phyloP scores from a whole-genome alignment of 2,113 vertebrate genomes.

The Chascanopsetta lugubris region DNA sequence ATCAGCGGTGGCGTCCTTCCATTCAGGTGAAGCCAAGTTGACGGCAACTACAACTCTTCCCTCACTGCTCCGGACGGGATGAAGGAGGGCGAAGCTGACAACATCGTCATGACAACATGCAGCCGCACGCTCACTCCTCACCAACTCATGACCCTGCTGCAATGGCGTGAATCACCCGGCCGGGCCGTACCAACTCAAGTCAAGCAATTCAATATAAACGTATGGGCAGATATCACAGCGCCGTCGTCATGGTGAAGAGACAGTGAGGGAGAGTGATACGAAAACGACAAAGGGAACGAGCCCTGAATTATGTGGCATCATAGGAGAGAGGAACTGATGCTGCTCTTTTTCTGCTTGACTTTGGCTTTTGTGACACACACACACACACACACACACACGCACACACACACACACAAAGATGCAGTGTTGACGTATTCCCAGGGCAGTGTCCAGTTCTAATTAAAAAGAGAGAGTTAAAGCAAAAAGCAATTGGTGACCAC shows the following conservation, averaged over 20 bases:
- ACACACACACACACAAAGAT: constrained; percentile 8
- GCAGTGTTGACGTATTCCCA: constrained; percentile 33
- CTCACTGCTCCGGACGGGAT: background rate
- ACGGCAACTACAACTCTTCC: background rate
- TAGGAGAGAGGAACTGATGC: constrained; percentile 18
- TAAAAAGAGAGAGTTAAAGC: constrained; percentile 23
- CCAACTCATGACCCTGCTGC: constrained; percentile 3
- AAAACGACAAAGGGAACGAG: constrained; percentile 1
- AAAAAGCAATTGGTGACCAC: constrained; percentile 32
- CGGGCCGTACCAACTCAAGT: background rate
- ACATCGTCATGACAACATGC: background rate
- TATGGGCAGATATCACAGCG: background rate
- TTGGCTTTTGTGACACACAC: constrained; percentile 27
- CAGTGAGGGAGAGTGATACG: constrained; percentile 9
- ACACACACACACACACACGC: constrained; percentile 2
- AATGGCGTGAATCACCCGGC: background rate
- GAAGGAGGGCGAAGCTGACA: background rate
- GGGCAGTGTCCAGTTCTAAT: constrained; percentile 25
- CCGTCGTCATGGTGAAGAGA: constrained; percentile 14
- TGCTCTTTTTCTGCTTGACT: constrained; percentile 39
- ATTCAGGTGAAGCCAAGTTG: background rate
- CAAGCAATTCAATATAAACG: constrained; percentile 4
- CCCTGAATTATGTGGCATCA: background rate
- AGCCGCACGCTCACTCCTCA: background rate
- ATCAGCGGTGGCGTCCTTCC: too few species aligned